Conservation (phyloP, 2,888 invertebrate species). For the Empis stercorea region DNA sequence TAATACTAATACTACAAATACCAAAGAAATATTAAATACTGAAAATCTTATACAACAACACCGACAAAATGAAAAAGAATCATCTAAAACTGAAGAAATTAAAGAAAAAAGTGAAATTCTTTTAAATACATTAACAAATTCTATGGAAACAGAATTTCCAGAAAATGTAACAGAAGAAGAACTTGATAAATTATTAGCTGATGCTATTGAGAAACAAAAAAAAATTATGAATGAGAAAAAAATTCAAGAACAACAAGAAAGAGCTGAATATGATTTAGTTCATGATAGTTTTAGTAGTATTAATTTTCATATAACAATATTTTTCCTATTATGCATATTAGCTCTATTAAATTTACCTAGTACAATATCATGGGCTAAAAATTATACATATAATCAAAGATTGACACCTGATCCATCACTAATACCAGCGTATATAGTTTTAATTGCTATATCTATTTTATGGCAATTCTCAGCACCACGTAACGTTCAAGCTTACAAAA, state of each 20-base stretch:
- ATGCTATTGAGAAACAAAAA: constrained; percentile 14
- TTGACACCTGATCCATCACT: constrained; percentile 48
- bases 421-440: constrained; percentile 43
- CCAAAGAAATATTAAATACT: background rate
- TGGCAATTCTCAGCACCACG: constrained; percentile 57
- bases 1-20: background rate
- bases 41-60: background rate
- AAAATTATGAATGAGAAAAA: constrained; percentile 11
- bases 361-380: constrained; percentile 66
- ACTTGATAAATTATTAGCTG: constrained; percentile 15
- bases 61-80: background rate
- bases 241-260: constrained; percentile 15
- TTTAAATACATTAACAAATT: background rate
- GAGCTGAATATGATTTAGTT: constrained; percentile 18
- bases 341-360: constrained; percentile 58
- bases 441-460: constrained; percentile 45
- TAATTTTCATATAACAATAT: constrained; percentile 61
- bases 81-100: background rate
- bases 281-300: constrained; percentile 38
- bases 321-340: constrained; percentile 52
- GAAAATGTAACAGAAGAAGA: constrained; percentile 14
- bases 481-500: constrained; percentile 43
- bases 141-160: background rate
- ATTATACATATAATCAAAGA: constrained; percentile 36
- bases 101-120: background rate